Conservation (phyloP, 2,888 invertebrate species). For the Alloscopus bannaensis region DNA sequence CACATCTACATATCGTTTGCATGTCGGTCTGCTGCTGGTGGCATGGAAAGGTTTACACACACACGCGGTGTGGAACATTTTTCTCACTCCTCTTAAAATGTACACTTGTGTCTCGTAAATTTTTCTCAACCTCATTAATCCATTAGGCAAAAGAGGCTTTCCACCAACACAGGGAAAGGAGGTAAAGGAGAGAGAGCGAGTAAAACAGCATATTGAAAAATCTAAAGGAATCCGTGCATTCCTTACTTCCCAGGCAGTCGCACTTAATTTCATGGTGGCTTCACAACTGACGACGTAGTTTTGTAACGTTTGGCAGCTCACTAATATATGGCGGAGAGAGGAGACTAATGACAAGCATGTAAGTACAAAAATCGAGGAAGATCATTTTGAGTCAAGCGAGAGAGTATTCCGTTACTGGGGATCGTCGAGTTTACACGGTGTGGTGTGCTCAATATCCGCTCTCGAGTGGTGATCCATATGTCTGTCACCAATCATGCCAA, state of each 20-base stretch:
- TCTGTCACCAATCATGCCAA: constrained; percentile 70
- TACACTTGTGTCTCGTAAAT: constrained; percentile 72
- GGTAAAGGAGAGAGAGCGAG: constrained; percentile 31
- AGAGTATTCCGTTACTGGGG: too few species aligned
- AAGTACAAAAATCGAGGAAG: too few species aligned
- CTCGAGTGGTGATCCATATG: constrained; percentile 67
- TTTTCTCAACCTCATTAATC: constrained; percentile 70
- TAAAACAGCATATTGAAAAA: constrained; percentile 15
- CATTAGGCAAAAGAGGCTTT: constrained; percentile 62
- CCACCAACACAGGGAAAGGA: not conserved
- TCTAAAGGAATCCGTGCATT: not conserved
- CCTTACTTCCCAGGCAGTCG: constrained; percentile 14
- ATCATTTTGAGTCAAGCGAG: too few species aligned
- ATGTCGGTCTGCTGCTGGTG: too few species aligned
- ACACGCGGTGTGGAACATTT: constrained; percentile 8
- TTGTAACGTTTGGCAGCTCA: not conserved
- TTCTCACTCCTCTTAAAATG: constrained; percentile 45
- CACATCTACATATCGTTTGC: not conserved
- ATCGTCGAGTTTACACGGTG: not conserved
- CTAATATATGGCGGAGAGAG: constrained; percentile 11
- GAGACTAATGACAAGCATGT: constrained; percentile 48
- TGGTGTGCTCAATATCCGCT: not conserved
- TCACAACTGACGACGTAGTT: constrained; percentile 30
- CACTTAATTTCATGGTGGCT: constrained; percentile 55
- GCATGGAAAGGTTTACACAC: constrained; percentile 4